A percentile compares a stretch with the other conserved stretches of the same genome.
Evolutionary conservation across 92 coral and sea anemone species (phyloP).

Genomic region (Plumapathes pennacea): DNA sequence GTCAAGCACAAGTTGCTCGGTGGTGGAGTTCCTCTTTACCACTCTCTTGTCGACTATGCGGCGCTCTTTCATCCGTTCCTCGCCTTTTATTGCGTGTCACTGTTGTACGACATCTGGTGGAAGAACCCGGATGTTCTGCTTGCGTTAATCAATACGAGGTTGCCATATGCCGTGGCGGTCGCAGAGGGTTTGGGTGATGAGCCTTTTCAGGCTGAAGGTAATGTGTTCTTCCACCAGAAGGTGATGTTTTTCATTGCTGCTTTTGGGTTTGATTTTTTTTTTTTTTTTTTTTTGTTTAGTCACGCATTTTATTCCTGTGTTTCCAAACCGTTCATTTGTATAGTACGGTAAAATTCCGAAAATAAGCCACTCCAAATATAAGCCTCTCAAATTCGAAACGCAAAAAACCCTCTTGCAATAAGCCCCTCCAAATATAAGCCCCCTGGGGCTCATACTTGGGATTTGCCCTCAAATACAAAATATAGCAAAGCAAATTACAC

Average conservation of each 20-base stretch:
- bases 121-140: constrained; percentile 41
- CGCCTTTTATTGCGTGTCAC: constrained; percentile 46
- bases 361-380: no score
- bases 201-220: no score
- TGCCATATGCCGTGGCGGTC: neutral
- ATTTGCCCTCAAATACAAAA: no score
- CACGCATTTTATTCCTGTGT: no score
- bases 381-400: no score
- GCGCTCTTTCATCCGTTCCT: constrained; percentile 47
- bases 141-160: neutral
- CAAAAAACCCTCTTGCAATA: no score
- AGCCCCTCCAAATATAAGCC: no score
- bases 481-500: no score
- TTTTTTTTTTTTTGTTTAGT: neutral
- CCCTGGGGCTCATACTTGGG: no score
- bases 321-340: no score
- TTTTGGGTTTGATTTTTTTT: neutral
- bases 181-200: neutral
- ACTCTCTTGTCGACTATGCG: neutral
- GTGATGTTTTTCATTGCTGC: no score
- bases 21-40: neutral
- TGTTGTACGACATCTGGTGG: constrained; percentile 69
- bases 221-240: neutral
- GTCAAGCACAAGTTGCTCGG: constrained; percentile 16
- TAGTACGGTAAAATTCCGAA: no score